Conservation (phyloP, 2,888 invertebrate species). For the Oxytorus armatus region DNA sequence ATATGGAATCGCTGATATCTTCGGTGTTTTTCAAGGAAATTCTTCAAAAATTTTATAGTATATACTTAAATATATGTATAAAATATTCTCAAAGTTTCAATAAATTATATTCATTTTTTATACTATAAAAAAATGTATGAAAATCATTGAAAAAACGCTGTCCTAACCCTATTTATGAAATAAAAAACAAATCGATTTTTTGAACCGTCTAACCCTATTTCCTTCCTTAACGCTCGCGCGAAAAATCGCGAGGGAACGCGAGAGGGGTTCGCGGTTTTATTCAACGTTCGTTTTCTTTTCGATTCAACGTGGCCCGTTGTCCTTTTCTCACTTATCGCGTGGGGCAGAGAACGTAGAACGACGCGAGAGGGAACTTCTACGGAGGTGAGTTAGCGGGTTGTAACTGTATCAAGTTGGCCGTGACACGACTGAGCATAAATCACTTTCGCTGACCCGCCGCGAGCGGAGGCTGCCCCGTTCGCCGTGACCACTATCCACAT, state of each 20-base stretch:
- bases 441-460: slow-evolving; percentile 73
- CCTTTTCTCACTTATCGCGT: slow-evolving; percentile 41
- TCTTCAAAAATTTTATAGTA: no score
- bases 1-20: no score
- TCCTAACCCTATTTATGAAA: no score
- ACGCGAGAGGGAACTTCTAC: slow-evolving; percentile 65
- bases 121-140: no score
- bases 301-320: slow-evolving; percentile 38
- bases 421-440: slow-evolving; percentile 82
- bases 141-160: no score
- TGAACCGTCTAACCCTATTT: no score
- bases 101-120: no score
- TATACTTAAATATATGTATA: no score
- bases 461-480: slow-evolving; percentile 54
- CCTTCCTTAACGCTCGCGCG: slow-evolving; percentile 50
- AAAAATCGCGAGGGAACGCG: slow-evolving; percentile 13
- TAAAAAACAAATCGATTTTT: no score
- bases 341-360: slow-evolving; percentile 50
- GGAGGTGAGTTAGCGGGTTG: slow-evolving; percentile 81
- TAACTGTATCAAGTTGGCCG: slow-evolving; percentile 83
- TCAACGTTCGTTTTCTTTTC: slow-evolving; percentile 42
- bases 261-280: no score
- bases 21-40: no score
- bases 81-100: no score
- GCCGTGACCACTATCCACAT: slow-evolving; percentile 42